Evolutionary conservation across 1,140 invertebrate species (phyloP), one percentile per base, ranked within the genome.

Genomic region (Lamellibrachia luymesi): DNA sequence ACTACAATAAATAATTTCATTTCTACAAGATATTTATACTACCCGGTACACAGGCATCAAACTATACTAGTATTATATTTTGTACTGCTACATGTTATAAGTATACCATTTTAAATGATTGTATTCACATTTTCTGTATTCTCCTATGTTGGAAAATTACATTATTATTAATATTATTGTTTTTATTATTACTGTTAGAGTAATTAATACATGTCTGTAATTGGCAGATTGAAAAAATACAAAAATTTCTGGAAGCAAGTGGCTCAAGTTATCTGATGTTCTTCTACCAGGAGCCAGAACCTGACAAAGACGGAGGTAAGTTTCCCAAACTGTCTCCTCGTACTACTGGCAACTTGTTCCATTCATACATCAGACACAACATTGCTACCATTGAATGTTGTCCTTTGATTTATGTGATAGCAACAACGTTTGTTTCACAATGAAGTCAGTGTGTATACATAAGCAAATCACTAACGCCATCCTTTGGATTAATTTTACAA

Each of bases 201-300:
- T 38, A 38, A 80, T 22, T 80, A 80, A 22, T 80, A 0, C 17
- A 2, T 80, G 64, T 80, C 25, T 80, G 64, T 22, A 80, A 91
- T 17, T 50, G 2, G 92, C 94, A 96, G 96, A 95, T 96, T 95
- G 95, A 96, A 90, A 95, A 94, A 8, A 96, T 96, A 95, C 94
- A 96, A 93, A 94, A 95, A n/a, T 96, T 96, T 93, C 93, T 96
- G 22, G 94, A 93, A 38, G 95, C 95, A 80, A 95, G 96, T 94
- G 96, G 96, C 8, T 94, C 94, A 80, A 94, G 94, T 92, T 94
- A 95, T 38, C 94, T 96, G 17, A 94, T 96, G 56, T 96, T 96
- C 91, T 96, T 95, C 93, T 96, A 95, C 93, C 95, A 96, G 94
- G 96, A 96, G 99, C 93, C 98, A 98, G 97, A 98, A 97, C 96